phyloP scores from a whole-genome alignment of 2,888 invertebrate genomes.

The Scaeva pyrastri region DNA sequence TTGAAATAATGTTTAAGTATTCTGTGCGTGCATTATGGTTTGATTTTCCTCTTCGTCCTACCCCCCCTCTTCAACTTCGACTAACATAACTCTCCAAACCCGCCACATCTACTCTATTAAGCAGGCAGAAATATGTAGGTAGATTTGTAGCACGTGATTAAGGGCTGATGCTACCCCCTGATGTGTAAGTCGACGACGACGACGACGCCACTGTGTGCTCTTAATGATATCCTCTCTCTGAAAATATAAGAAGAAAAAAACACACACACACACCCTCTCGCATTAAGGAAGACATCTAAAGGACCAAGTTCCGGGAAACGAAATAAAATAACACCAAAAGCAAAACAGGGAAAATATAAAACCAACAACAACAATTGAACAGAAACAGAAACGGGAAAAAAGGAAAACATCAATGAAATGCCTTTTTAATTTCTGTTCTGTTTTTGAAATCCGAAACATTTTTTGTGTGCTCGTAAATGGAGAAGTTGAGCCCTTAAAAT shows the following conservation, averaged over 20 bases:
- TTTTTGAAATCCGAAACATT: conserved; percentile 58
- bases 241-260: not conserved
- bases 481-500: conserved; percentile 19
- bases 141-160: conserved; percentile 21
- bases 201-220: conserved; percentile 39
- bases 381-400: not conserved
- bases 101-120: not conserved
- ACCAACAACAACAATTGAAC: not conserved
- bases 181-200: conserved; percentile 27
- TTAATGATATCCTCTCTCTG: conserved; percentile 51
- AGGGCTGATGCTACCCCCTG: conserved; percentile 32
- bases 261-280: not conserved
- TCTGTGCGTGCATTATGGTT: conserved; percentile 40
- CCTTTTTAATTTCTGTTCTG: conserved; percentile 68
- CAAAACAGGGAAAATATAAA: conserved; percentile 8
- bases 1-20: conserved; percentile 11
- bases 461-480: not conserved
- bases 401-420: conserved; percentile 67
- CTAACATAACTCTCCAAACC: no score
- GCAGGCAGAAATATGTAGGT: not conserved
- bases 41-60: no score
- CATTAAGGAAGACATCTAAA: not conserved
- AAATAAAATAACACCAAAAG: conserved; percentile 50
- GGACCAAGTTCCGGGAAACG: not conserved
- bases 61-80: no score